Base-by-base conservation (phyloP, 2,113 vertebrate species). In the Ancistrus triradiatus region DNA sequence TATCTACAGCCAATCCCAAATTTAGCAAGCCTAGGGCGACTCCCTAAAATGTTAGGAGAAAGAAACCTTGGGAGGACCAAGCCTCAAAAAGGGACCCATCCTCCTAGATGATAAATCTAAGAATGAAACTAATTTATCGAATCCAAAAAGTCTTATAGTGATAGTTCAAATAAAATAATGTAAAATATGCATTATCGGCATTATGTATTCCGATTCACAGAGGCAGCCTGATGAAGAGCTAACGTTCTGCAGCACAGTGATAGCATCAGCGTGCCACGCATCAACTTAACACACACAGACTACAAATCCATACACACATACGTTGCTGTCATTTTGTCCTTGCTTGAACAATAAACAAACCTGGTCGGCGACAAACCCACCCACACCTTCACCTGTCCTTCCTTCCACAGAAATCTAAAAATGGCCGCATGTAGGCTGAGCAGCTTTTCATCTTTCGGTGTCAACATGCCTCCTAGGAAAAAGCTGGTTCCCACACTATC, bases 371-470 rank as follows among this genome's bases (percentile, higher is more conserved):
- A 33, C 42, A 22, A 27, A 47, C 21, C 3, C 27, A 21, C 13
- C 3, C 27, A 10, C 17, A 19, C 14, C 14, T 44, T n/a, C 43
- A 35, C 18, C 17, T 2, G 10, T 53, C 13, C 19, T 33, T 53
- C 28, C 28, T 15, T 13, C 8, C 7, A 31, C 7, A 22, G 25
- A 49, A 4, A 35, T 14, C 19, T 37, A 25, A 49, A 61, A 61
- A 61, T 7, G 37, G 46, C 59, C 48, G 2, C 28, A 15, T 35
- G 59, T 49, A 49, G 46, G 59, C 59, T 22, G 44, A 61, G 27
- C 44, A 61, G 46, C 14, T 24, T 15, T 47, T 61, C 44, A 60
- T 35, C 6, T 43, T 33, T 43, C 55, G 48, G 43, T 61, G 43
- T 60, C 44, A 49, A 61, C 48, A 28, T 18, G 27, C 27, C 27